Conservation (phyloP, 2,888 invertebrate genomes). For the Epistrophella euchroma region DNA sequence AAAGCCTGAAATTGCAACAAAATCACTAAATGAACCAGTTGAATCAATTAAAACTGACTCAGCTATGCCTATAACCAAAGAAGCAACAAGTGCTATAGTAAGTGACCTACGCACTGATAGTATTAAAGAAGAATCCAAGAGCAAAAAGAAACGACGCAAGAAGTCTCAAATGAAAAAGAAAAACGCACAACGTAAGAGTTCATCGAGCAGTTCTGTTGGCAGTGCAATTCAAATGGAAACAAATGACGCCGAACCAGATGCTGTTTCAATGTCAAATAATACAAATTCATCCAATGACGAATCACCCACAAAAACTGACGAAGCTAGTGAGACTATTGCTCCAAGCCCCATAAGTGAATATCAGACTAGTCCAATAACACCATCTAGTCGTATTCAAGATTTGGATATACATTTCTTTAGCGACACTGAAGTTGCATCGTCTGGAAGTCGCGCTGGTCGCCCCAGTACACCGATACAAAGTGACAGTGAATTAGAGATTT, state of each 20-base stretch:
- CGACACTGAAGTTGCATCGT: slow-evolving; percentile 94
- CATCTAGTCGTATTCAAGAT: slow-evolving; percentile 84
- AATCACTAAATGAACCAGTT: slow-evolving; percentile 14
- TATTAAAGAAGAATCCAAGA: slow-evolving; percentile 84
- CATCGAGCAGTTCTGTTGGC: slow-evolving; percentile 83
- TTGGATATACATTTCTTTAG: slow-evolving; percentile 95
- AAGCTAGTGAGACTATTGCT: slow-evolving; percentile 77
- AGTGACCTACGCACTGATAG: slow-evolving; percentile 76
- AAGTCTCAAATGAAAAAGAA: slow-evolving; percentile 92
- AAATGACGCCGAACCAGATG: slow-evolving; percentile 79
- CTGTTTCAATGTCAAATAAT: slow-evolving; percentile 79
- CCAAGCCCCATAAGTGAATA: slow-evolving; percentile 78
- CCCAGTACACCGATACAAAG: slow-evolving; percentile 95
- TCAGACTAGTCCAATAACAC: slow-evolving; percentile 81
- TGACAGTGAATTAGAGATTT: slow-evolving; percentile 95
- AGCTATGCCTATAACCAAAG: slow-evolving; percentile 46
- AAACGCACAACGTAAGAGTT: slow-evolving; percentile 89
- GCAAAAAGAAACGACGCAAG: slow-evolving; percentile 91
- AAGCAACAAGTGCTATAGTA: slow-evolving; percentile 33
- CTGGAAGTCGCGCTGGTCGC: slow-evolving; percentile 87
- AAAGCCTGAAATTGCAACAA: slow-evolving; percentile 30
- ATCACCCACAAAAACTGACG: slow-evolving; percentile 80
- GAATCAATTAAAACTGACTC: slow-evolving; percentile 42
- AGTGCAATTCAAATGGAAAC: slow-evolving; percentile 79
- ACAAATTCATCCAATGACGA: slow-evolving; percentile 81